Evolutionary conservation across 2,888 invertebrate genomes (phyloP).

Genomic region (Chloroclystis v-ata): DNA sequence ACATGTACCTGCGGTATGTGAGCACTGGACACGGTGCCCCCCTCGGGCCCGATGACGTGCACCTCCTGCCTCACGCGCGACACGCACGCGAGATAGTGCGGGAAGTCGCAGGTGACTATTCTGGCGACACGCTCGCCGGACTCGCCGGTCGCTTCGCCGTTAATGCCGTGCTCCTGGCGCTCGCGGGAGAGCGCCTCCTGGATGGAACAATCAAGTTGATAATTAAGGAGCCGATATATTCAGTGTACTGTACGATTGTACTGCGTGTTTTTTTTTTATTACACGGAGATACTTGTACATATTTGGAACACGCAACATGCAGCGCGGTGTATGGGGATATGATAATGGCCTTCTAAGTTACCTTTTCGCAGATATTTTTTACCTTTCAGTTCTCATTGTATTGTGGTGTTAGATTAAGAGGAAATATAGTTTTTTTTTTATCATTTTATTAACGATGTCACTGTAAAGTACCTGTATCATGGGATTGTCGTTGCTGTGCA

Average conservation of each 20-base stretch:
- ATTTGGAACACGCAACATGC: no score
- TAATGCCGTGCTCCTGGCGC: constrained; percentile 87
- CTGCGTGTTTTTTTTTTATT: no score
- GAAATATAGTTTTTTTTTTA: no score
- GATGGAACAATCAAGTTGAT: not conserved
- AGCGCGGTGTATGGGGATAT: no score
- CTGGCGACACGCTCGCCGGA: constrained; percentile 94
- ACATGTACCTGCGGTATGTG: constrained; percentile 84
- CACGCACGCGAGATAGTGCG: constrained; percentile 98
- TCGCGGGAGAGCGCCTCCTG: constrained; percentile 93
- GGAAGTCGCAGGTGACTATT: constrained; percentile 97
- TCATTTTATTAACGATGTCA: no score
- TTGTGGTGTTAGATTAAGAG: no score
- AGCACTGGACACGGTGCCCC: constrained; percentile 96
- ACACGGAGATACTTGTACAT: no score
- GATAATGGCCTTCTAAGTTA: no score
- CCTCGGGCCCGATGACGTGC: constrained; percentile 97
- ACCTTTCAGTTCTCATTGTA: not conserved
- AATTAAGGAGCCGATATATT: not conserved
- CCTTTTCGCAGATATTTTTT: no score
- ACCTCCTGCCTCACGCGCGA: constrained; percentile 97
- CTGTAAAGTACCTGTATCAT: constrained; percentile 74
- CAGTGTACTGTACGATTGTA: no score
- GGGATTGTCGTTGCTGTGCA: constrained; percentile 78
- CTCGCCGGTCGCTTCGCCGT: constrained; percentile 61